Conservation (phyloP, 2,888 invertebrate species). For the Drosophila birchii region DNA sequence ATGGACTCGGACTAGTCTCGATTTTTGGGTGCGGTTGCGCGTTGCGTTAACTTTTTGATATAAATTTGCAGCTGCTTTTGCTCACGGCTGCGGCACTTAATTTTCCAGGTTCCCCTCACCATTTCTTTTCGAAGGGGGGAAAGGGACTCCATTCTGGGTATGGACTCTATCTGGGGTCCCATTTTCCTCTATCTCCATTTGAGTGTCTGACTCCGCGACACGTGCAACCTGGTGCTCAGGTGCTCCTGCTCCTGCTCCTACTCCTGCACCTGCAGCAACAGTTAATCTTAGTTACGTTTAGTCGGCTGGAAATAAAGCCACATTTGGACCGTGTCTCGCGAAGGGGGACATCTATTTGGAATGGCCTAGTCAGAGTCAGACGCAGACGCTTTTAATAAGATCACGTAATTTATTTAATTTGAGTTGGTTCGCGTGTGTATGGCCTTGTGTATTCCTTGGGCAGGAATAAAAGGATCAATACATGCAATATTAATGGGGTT, state of each 20-base stretch:
- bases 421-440: conserved; percentile 27
- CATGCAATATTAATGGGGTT: conserved; percentile 11
- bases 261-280: conserved; percentile 55
- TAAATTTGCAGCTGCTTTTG: conserved; percentile 65
- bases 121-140: background rate
- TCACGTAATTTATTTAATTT: conserved; percentile 78
- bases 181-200: conserved; percentile 5
- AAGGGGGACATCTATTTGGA: conserved; percentile 14
- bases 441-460: conserved; percentile 7
- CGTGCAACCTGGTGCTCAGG: conserved; percentile 40
- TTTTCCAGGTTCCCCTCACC: conserved; percentile 42
- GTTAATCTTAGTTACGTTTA: conserved; percentile 78
- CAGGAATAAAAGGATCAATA: conserved; percentile 29
- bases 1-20: conserved; percentile 64
- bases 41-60: conserved; percentile 69
- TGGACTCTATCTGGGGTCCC: conserved; percentile 10
- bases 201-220: conserved; percentile 47
- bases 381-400: conserved; percentile 66
- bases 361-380: conserved; percentile 15
- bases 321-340: conserved; percentile 53
- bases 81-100: conserved; percentile 58
- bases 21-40: conserved; percentile 54
- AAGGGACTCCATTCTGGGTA: background rate
- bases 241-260: background rate
- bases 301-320: conserved; percentile 71